Evolutionary conservation across 1,140 invertebrate species (phyloP).

Genomic region (Chironomus tepperi): DNA sequence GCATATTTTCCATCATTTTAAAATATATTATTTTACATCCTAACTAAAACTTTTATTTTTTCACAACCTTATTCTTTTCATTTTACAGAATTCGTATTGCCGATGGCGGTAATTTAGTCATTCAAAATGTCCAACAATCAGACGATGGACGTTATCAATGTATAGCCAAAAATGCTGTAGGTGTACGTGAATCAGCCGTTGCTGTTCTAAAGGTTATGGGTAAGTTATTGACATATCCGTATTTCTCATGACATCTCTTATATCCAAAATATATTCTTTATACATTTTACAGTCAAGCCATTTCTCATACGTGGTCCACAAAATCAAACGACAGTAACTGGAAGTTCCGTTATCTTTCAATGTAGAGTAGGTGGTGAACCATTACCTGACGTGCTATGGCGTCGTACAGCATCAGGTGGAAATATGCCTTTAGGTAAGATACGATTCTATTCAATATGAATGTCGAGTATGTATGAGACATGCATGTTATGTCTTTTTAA

Average conservation of each 20-base stretch:
- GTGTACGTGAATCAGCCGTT: conserved; percentile 61
- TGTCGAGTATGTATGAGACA: no score
- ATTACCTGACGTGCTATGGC: conserved; percentile 65
- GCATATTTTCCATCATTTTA: neutral
- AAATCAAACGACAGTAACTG: conserved; percentile 60
- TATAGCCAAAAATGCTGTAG: conserved; percentile 74
- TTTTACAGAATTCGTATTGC: conserved; percentile 62
- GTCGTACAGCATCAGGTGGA: conserved; percentile 54
- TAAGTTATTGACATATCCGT: conserved; percentile 44
- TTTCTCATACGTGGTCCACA: conserved; percentile 68
- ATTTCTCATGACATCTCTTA: no score
- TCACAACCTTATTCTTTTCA: neutral
- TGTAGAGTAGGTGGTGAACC: conserved; percentile 70
- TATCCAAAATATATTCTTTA: no score
- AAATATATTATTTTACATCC: neutral
- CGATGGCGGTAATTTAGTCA: conserved; percentile 69
- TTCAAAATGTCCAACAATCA: conserved; percentile 65
- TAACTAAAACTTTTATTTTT: neutral
- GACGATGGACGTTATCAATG: conserved; percentile 81
- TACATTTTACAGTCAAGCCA: conserved; percentile 59
- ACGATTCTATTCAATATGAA: no score
- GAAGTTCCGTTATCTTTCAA: conserved; percentile 66
- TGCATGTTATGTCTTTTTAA: no score
- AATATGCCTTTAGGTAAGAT: conserved; percentile 57
- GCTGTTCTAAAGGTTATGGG: conserved; percentile 73